Conservation (phyloP, 2,888 invertebrate species). For the Psylliodes chrysocephalus region DNA sequence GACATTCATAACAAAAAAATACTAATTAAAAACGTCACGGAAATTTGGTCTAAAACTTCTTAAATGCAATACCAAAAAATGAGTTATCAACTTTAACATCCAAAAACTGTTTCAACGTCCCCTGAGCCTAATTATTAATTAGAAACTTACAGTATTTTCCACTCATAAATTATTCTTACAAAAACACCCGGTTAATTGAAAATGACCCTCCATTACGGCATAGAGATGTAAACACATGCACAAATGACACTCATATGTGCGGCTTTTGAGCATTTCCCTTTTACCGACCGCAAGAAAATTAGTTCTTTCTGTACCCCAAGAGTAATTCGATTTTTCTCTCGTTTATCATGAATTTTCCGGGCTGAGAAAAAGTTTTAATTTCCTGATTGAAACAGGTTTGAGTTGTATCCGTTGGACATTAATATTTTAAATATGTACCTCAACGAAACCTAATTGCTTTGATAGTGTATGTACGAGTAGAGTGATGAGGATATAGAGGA, state of each 20-base stretch:
- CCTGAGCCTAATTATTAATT: constrained; percentile 19
- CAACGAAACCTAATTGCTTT: no score
- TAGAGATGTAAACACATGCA: constrained; percentile 13
- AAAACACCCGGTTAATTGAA: constrained; percentile 28
- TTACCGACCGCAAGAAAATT: constrained; percentile 47
- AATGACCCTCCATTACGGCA: constrained; percentile 24
- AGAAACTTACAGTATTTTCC: constrained; percentile 25
- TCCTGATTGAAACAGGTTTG: not conserved
- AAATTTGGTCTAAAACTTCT: no score
- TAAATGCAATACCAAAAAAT: constrained; percentile 19
- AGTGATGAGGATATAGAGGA: no score
- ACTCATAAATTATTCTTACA: constrained; percentile 27
- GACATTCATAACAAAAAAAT: no score
- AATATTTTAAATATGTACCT: not conserved
- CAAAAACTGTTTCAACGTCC: constrained; percentile 19
- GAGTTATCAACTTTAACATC: constrained; percentile 14
- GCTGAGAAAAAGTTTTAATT: constrained; percentile 13
- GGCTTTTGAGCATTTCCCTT: constrained; percentile 48
- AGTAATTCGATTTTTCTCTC: constrained; percentile 52
- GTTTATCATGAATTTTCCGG: constrained; percentile 43
- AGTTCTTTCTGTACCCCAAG: constrained; percentile 48
- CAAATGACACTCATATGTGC: constrained; percentile 7
- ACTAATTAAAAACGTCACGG: no score
- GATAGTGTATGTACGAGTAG: no score
- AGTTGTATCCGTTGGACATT: not conserved